Evolutionary conservation across 2,888 invertebrate genomes (phyloP).

Genomic region (Keiferia lycopersicella): DNA sequence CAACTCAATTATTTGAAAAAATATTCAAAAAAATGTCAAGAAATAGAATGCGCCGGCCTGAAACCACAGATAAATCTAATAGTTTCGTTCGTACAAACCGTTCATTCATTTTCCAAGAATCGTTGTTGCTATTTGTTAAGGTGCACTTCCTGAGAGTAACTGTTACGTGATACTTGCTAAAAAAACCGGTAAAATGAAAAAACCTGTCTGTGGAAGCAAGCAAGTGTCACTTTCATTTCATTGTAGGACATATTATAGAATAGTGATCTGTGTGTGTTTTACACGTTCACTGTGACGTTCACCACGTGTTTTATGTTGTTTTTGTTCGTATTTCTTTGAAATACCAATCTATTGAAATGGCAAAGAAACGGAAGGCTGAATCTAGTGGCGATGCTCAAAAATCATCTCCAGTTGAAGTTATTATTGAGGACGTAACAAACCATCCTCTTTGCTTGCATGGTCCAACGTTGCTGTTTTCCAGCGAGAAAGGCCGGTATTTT

Average conservation of each 20-base stretch:
- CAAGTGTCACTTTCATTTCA: too few relatives aligned
- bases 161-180: slow-evolving; percentile 28
- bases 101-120: too few relatives aligned
- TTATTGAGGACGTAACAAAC: slow-evolving; percentile 77
- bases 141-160: not conserved
- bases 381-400: slow-evolving; percentile 41
- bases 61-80: not conserved
- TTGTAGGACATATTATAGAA: too few relatives aligned
- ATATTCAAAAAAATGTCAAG: slow-evolving; percentile 43
- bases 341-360: slow-evolving; percentile 57
- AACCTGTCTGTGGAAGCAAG: not conserved
- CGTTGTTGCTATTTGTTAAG: not conserved
- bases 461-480: slow-evolving; percentile 87
- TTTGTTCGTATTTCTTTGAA: not conserved
- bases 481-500: slow-evolving; percentile 83
- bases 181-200: slow-evolving; percentile 21
- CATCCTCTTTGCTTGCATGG: slow-evolving; percentile 90
- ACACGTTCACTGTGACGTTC: too few relatives aligned
- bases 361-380: slow-evolving; percentile 61
- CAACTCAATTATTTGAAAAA: slow-evolving; percentile 32
- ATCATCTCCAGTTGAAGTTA: slow-evolving; percentile 70
- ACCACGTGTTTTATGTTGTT: slow-evolving; percentile 30
- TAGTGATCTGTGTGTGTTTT: too few relatives aligned
- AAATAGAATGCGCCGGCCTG: slow-evolving; percentile 37
- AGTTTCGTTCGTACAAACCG: too few relatives aligned